A percentile compares a stretch with the other conserved stretches of the same genome.
phyloP scores from a whole-genome alignment of 2,113 vertebrate genomes.

The Montifringilla adamsi region DNA sequence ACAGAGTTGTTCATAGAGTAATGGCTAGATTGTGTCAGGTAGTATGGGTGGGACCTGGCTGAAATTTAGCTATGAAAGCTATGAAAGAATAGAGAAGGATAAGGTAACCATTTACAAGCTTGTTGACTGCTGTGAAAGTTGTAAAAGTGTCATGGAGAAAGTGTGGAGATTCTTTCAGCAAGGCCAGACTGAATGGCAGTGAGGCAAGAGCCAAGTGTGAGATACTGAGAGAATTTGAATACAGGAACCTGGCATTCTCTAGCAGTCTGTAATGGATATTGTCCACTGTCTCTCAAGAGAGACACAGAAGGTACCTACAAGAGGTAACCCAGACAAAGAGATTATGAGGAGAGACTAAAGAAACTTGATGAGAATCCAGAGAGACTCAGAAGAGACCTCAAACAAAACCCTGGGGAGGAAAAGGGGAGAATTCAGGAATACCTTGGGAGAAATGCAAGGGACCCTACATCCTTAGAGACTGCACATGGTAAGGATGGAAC shows the following conservation, averaged over 20 bases:
- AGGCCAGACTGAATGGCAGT: not conserved
- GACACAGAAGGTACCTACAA: not conserved
- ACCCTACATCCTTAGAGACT: not conserved
- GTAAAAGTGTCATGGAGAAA: not conserved
- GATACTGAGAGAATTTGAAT: not conserved
- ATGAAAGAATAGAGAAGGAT: not conserved
- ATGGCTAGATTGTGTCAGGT: not conserved
- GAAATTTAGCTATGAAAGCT: not conserved
- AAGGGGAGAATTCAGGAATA: not conserved
- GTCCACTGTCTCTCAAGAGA: not conserved
- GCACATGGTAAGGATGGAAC: not conserved
- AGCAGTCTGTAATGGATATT: not conserved
- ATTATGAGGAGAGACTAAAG: not conserved
- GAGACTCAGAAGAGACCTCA: not conserved
- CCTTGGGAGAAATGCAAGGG: not conserved
- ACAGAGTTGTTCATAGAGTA: not conserved
- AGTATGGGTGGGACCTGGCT: not conserved
- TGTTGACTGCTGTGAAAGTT: not conserved
- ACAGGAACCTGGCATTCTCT: not conserved
- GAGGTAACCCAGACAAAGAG: not conserved
- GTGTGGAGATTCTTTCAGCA: not conserved
- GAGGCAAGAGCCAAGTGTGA: not conserved
- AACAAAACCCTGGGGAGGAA: not conserved
- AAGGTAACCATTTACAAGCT: not conserved
- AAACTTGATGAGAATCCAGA: not conserved